Evolutionary conservation across 2,888 invertebrate genomes (phyloP).

Genomic region (Diaprepes abbreviatus): DNA sequence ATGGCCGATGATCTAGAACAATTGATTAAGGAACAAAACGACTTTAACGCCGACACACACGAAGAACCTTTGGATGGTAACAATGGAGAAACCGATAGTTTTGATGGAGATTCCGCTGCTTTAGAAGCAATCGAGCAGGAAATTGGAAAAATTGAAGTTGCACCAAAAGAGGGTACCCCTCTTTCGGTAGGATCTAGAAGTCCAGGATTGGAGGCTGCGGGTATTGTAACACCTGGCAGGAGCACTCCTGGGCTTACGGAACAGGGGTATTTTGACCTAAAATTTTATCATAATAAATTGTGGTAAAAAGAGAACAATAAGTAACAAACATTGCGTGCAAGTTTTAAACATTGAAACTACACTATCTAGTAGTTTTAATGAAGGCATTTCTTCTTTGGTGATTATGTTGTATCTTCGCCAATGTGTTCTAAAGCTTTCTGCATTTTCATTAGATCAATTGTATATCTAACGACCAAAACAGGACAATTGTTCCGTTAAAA

Average conservation of each 20-base stretch:
- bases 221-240: slow-evolving; percentile 62
- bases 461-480: too few relatives aligned
- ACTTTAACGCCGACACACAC: slow-evolving; percentile 32
- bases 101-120: slow-evolving; percentile 6
- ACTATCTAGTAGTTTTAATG: not conserved
- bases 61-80: slow-evolving; percentile 26
- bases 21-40: not conserved
- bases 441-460: too few relatives aligned
- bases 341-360: not conserved
- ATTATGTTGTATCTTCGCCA: not conserved
- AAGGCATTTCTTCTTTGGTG: not conserved
- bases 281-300: slow-evolving; percentile 83
- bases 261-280: slow-evolving; percentile 80
- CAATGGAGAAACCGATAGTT: slow-evolving; percentile 24
- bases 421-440: too few relatives aligned
- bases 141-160: slow-evolving; percentile 26
- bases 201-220: slow-evolving; percentile 46
- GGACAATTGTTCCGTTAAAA: too few relatives aligned
- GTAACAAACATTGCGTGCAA: not conserved
- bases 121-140: slow-evolving; percentile 30
- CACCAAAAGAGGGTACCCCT: slow-evolving; percentile 38
- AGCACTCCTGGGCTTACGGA: slow-evolving; percentile 70
- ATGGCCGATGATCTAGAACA: slow-evolving; percentile 29
- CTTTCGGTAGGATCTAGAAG: slow-evolving; percentile 12
- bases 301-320: slow-evolving; percentile 71